A percentile compares a stretch with the other conserved stretches of the same genome.
phyloP scores from a whole-genome alignment of 2,888 invertebrate species.

The Drosophila vallismaia region DNA sequence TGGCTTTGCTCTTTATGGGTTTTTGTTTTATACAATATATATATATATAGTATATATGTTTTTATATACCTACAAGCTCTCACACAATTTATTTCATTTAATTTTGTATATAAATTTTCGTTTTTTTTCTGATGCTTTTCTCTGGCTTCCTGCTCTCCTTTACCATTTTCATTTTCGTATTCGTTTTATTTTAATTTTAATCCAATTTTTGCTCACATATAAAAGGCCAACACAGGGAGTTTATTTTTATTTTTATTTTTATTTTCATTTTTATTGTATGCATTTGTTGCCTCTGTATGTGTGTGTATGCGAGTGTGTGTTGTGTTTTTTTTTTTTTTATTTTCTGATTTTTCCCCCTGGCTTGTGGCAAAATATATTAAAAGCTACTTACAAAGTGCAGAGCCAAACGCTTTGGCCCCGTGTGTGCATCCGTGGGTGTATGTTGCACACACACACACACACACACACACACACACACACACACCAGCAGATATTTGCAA shows the following conservation, averaged over 20 bases:
- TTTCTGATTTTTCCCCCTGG: conserved; percentile 41
- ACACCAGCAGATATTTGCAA: conserved; percentile 45
- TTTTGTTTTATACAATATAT: neutral
- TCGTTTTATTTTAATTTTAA: conserved; percentile 71
- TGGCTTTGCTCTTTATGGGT: neutral
- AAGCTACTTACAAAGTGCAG: conserved; percentile 77
- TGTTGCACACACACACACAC: conserved; percentile 38
- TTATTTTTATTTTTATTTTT: conserved; percentile 49
- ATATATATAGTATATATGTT: too few relatives aligned
- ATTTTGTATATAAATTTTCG: conserved; percentile 49
- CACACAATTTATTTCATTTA: conserved; percentile 63
- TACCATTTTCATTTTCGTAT: neutral
- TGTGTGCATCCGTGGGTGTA: conserved; percentile 11
- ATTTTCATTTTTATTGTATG: conserved; percentile 27
- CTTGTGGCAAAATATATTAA: conserved; percentile 76
- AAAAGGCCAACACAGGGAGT: conserved; percentile 32
- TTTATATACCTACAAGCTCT: too few relatives aligned
- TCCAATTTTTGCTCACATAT: conserved; percentile 64
- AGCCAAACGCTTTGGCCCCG: conserved; percentile 49
- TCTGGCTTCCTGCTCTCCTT: conserved; percentile 1
- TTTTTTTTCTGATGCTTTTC: conserved; percentile 1
- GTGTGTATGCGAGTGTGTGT: neutral
- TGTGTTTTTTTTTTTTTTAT: conserved; percentile 17
- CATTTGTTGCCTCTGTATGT: neutral
- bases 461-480: conserved; percentile 6